Evolutionary conservation across 2,113 vertebrate species (phyloP).

Genomic region (Gila orcuttii): DNA sequence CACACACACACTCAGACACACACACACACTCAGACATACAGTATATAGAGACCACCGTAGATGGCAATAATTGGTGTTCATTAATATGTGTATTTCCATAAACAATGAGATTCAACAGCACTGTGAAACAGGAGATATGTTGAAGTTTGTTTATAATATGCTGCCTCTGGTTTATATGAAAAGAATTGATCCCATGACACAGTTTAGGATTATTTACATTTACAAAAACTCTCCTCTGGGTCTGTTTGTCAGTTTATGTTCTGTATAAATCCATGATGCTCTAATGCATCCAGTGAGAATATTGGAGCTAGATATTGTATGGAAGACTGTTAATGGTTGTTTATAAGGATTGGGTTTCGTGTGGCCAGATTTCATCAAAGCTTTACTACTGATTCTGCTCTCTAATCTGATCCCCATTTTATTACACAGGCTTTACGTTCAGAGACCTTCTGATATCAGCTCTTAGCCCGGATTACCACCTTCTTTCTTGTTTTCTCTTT

Average conservation of each 20-base stretch:
- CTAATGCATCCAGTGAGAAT: not conserved
- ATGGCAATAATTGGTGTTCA: not conserved
- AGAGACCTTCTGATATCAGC: not conserved
- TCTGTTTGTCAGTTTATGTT: slow-evolving; percentile 10
- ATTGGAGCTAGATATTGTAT: not conserved
- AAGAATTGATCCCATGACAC: not conserved
- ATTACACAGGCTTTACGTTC: not conserved
- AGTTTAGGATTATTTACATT: not conserved
- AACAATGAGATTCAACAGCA: not conserved
- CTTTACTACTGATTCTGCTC: not conserved
- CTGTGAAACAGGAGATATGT: slow-evolving; percentile 8
- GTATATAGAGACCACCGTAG: not conserved
- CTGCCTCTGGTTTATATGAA: slow-evolving; percentile 2
- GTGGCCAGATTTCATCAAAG: not conserved
- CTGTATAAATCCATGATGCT: not conserved
- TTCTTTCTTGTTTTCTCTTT: not conserved
- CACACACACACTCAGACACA: not conserved
- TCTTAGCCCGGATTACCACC: not conserved
- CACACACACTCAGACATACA: not conserved
- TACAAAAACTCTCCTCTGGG: not conserved
- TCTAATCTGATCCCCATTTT: not conserved
- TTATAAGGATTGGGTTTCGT: not conserved
- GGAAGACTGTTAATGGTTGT: not conserved
- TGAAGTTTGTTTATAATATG: slow-evolving; percentile 7
- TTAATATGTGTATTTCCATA: not conserved